Evolutionary conservation across 1,140 invertebrate species (phyloP).

Genomic region (Steinernema feltiae): DNA sequence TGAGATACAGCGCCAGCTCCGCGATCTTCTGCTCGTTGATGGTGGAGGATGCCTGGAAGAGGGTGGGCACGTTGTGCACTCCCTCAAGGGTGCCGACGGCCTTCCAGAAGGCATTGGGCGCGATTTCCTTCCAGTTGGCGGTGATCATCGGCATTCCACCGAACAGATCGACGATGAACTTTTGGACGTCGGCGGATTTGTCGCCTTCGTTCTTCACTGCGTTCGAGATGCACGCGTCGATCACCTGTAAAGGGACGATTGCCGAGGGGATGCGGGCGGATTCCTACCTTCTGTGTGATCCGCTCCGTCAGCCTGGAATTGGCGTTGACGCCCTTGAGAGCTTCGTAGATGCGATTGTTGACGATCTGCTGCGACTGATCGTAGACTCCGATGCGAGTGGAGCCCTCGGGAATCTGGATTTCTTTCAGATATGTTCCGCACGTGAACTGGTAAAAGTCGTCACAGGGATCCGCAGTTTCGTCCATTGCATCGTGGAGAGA

Average conservation of each 20-base stretch:
- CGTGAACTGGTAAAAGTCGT: slow-evolving; percentile 64
- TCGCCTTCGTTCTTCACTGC: no score
- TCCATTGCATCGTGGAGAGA: slow-evolving; percentile 62
- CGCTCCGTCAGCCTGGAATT: slow-evolving; percentile 27
- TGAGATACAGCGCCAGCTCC: slow-evolving; percentile 42
- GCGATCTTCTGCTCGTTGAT: slow-evolving; percentile 33
- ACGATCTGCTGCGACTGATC: slow-evolving; percentile 38
- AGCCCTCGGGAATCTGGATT: slow-evolving; percentile 54
- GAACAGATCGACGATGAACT: no score
- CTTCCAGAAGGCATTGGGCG: slow-evolving; percentile 19
- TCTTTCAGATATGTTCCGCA: slow-evolving; percentile 63
- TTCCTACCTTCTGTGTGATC: slow-evolving; percentile 29
- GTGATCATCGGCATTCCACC: slow-evolving; percentile 24
- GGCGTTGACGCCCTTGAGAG: slow-evolving; percentile 9
- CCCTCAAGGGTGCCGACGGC: slow-evolving; percentile 21
- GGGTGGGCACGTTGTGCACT: slow-evolving; percentile 29
- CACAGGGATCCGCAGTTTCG: slow-evolving; percentile 61
- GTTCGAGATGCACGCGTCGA: slow-evolving; percentile 6
- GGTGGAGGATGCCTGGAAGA: slow-evolving; percentile 33
- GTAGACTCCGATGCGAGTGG: slow-evolving; percentile 38
- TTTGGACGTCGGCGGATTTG: background rate
- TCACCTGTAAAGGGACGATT: background rate
- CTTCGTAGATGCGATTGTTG: slow-evolving; percentile 24
- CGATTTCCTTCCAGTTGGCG: slow-evolving; percentile 11
- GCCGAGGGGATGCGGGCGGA: background rate